A percentile compares a stretch with the other conserved stretches of the same genome.
phyloP scores from a whole-genome alignment of 2,888 invertebrate genomes.

The Amiota mariae region DNA sequence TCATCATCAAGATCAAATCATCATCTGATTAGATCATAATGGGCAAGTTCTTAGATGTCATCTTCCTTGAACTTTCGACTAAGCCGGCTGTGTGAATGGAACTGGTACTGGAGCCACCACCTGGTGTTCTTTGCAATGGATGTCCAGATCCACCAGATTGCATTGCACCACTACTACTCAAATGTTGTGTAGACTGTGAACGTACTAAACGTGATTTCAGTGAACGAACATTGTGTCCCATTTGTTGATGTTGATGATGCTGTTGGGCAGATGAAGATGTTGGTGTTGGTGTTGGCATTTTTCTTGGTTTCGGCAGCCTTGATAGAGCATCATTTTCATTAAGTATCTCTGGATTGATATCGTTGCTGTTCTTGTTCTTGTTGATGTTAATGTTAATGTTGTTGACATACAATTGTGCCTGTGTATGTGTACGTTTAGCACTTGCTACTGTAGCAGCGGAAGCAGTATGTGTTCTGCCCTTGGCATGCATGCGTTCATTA shows the following conservation, averaged over 20 bases:
- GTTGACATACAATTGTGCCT: not conserved
- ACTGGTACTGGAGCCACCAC: not conserved
- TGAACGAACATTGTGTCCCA: too few species aligned
- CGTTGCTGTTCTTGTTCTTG: conserved; percentile 29
- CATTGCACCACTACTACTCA: not conserved
- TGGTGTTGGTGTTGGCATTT: conserved; percentile 47
- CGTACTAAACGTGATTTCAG: too few species aligned
- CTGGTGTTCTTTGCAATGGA: not conserved
- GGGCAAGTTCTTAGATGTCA: conserved; percentile 66
- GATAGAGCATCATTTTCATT: conserved; percentile 46
- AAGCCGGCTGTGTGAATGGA: too few species aligned
- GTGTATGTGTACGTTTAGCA: conserved; percentile 34
- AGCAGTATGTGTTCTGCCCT: not conserved
- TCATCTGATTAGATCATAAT: conserved; percentile 57
- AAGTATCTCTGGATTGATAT: not conserved
- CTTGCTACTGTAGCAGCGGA: conserved; percentile 28
- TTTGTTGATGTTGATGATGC: too few species aligned
- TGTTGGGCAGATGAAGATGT: conserved; percentile 15
- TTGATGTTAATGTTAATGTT: too few species aligned
- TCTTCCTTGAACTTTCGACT: conserved; percentile 50
- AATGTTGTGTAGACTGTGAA: too few species aligned
- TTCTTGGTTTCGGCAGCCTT: conserved; percentile 45
- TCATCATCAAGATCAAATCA: not conserved
- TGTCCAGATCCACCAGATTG: conserved; percentile 23
- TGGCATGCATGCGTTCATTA: not conserved